Percentiles rank a stretch among this genome's conserved stretches.
Conservation (phyloP, 2,113 vertebrate genomes). For the Plecturocebus donacophilus region DNA sequence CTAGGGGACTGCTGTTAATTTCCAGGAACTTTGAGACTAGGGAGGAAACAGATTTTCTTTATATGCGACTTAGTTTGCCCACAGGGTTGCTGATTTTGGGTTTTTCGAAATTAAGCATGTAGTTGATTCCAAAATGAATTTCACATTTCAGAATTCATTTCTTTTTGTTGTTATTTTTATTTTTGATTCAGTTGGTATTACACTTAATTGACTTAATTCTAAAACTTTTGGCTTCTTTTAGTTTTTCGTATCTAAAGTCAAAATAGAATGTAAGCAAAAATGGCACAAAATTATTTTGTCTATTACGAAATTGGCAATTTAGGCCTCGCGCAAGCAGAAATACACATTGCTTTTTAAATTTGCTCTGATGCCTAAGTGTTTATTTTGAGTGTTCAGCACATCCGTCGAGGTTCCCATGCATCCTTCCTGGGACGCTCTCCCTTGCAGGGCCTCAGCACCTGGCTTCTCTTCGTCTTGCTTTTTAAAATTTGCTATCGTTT, state of each 20-base stretch:
- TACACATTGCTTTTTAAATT: background rate
- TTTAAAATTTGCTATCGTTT: background rate
- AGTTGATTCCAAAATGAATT: slow-evolving; percentile 17
- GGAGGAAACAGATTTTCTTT: background rate
- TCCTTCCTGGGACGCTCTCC: background rate
- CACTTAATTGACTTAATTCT: background rate
- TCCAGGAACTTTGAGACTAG: background rate
- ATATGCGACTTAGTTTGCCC: background rate
- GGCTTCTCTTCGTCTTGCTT: background rate
- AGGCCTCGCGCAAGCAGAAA: background rate
- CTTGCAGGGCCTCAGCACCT: accelerated
- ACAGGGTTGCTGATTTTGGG: background rate
- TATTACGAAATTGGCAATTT: background rate
- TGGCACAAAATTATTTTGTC: background rate
- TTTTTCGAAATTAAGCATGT: background rate
- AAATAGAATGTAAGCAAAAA: background rate
- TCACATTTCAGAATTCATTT: background rate
- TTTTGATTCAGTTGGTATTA: background rate
- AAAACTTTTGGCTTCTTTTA: background rate
- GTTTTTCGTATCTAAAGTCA: background rate
- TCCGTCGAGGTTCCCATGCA: accelerated
- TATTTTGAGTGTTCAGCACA: background rate
- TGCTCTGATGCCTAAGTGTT: background rate
- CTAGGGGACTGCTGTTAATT: background rate
- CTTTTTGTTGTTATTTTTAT: slow-evolving; percentile 12